Evolutionary conservation across 2,888 invertebrate genomes (phyloP).

Genomic region (Pyralis farinalis): DNA sequence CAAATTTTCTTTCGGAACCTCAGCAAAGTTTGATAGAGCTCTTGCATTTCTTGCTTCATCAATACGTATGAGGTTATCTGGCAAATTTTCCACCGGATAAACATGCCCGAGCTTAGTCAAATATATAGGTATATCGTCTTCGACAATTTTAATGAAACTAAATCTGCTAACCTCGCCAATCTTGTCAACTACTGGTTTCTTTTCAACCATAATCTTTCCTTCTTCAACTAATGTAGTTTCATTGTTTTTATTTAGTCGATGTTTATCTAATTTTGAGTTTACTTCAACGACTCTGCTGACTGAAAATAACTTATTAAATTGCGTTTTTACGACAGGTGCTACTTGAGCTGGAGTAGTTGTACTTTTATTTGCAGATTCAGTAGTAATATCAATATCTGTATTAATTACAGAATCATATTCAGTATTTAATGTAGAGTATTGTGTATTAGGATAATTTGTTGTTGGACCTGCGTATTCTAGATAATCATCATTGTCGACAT

Average conservation of each 20-base stretch:
- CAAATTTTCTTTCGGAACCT: constrained; percentile 64
- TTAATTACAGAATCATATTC: constrained; percentile 33
- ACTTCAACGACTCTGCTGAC: constrained; percentile 86
- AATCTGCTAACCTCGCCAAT: constrained; percentile 86
- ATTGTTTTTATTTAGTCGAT: constrained; percentile 79
- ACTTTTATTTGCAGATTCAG: constrained; percentile 33
- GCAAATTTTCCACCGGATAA: constrained; percentile 73
- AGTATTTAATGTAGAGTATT: constrained; percentile 33
- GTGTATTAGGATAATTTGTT: constrained; percentile 48
- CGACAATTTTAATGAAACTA: constrained; percentile 85
- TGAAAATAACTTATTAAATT: constrained; percentile 83
- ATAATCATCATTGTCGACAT: constrained; percentile 61
- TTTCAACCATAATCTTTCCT: constrained; percentile 78
- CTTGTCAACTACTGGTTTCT: constrained; percentile 82
- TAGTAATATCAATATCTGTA: constrained; percentile 24
- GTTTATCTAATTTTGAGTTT: constrained; percentile 83
- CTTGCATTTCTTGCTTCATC: constrained; percentile 75
- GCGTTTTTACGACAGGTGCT: constrained; percentile 63
- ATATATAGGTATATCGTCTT: constrained; percentile 78
- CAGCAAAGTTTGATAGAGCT: constrained; percentile 56
- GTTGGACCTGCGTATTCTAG: constrained; percentile 54
- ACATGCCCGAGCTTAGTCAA: constrained; percentile 69
- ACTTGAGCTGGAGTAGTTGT: constrained; percentile 43
- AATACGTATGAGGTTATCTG: constrained; percentile 69
- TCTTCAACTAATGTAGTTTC: constrained; percentile 75